Percentiles rank a stretch among this genome's conserved stretches.
These are phyloP conservation scores for Brachionus paranguensis DNA, from an alignment of 1,140 invertebrate genomes.

Conservation along the genomic window DNA sequence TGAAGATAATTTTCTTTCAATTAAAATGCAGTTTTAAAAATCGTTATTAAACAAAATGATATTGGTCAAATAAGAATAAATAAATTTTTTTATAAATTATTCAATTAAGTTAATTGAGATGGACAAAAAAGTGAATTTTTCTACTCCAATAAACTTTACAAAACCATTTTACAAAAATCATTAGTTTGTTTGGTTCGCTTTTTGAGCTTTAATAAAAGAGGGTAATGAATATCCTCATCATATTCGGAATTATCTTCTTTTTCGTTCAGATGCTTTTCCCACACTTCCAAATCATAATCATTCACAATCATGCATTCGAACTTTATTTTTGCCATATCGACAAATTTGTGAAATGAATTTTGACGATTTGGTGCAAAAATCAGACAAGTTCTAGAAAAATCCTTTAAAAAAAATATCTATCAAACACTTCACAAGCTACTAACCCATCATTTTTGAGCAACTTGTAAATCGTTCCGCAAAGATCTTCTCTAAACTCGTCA, in stretches of 20 bases:
- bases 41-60: not conserved
- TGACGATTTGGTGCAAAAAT: constrained; percentile 72
- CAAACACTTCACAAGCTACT: not conserved
- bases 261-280: constrained; percentile 46
- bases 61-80: not conserved
- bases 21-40: not conserved
- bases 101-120: not conserved
- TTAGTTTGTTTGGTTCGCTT: constrained; percentile 1
- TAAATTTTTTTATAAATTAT: not conserved
- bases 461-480: constrained; percentile 66
- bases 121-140: not conserved
- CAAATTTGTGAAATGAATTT: constrained; percentile 66
- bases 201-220: constrained; percentile 9
- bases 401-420: not conserved
- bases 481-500: constrained; percentile 67
- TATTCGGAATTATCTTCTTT: constrained; percentile 35
- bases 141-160: not conserved
- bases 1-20: not conserved
- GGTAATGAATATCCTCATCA: constrained; percentile 36
- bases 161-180: constrained; percentile 39
- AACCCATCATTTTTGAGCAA: constrained; percentile 60
- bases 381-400: constrained; percentile 45
- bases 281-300: constrained; percentile 46
- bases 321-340: constrained; percentile 49
- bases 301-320: constrained; percentile 44